phyloP scores from a whole-genome alignment of 1,140 invertebrate genomes.

The Luehdorfia chinensis region DNA sequence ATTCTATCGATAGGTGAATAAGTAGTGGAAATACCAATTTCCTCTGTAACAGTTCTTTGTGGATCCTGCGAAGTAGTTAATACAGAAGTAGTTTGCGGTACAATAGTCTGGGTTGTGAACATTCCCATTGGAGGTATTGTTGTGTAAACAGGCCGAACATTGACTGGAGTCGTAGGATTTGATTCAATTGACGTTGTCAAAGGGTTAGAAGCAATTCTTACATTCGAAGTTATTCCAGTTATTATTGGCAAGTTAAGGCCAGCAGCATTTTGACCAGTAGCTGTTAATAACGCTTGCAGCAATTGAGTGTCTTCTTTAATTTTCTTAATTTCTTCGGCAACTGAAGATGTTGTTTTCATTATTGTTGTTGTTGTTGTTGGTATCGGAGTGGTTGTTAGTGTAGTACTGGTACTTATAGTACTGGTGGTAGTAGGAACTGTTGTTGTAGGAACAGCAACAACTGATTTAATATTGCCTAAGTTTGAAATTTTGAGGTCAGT shows the following conservation, averaged over 20 bases:
- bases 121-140: constrained; percentile 34
- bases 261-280: constrained; percentile 35
- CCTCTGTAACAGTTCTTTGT: constrained; percentile 40
- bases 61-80: constrained; percentile 56
- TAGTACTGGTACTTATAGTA: constrained; percentile 31
- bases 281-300: constrained; percentile 46
- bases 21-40: constrained; percentile 58
- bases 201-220: constrained; percentile 63
- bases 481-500: constrained; percentile 44
- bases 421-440: constrained; percentile 23
- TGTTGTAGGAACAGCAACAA: background rate
- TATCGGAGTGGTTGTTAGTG: constrained; percentile 23
- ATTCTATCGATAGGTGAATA: constrained; percentile 45
- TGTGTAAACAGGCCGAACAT: constrained; percentile 55
- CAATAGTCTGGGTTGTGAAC: constrained; percentile 29
- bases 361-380: constrained; percentile 23
- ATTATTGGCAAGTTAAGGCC: constrained; percentile 49
- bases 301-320: constrained; percentile 48
- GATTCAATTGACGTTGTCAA: constrained; percentile 48
- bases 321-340: constrained; percentile 40
- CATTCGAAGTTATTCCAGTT: constrained; percentile 61
- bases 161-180: constrained; percentile 56
- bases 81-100: constrained; percentile 41
- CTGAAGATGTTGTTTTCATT: constrained; percentile 24
- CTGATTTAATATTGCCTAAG: constrained; percentile 31